Conservation (phyloP, 2,888 invertebrate species). For the Noctua janthe region DNA sequence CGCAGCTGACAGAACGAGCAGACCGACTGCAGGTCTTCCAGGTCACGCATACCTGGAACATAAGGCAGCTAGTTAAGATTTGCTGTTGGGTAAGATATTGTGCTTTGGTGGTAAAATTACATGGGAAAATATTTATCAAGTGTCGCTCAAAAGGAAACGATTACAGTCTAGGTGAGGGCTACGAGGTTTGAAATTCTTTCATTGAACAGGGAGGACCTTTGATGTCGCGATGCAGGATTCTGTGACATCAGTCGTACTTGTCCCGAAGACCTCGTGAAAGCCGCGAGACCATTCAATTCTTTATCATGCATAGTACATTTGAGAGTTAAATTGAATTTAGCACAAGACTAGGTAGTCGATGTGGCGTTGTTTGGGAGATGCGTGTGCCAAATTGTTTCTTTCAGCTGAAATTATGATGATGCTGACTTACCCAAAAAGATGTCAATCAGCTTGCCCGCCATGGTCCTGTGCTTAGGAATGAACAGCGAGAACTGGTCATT, state of each 20-base stretch:
- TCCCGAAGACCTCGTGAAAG: not conserved
- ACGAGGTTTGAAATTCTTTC: not conserved
- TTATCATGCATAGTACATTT: not conserved
- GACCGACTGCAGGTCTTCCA: conserved; percentile 93
- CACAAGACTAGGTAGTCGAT: not conserved
- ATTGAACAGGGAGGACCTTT: not conserved
- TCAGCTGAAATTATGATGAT: not conserved
- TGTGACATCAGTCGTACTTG: not conserved
- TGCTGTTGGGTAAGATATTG: not conserved
- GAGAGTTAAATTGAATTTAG: not conserved
- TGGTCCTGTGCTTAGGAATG: conserved; percentile 92
- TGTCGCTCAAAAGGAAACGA: not conserved
- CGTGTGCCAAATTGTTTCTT: not conserved
- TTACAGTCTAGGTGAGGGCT: not conserved
- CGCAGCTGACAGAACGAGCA: conserved; percentile 93
- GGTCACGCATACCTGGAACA: conserved; percentile 91
- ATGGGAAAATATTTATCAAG: not conserved
- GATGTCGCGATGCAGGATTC: not conserved
- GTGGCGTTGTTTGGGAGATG: not conserved
- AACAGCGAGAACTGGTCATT: conserved; percentile 93
- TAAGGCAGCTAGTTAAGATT: not conserved
- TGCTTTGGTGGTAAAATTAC: not conserved
- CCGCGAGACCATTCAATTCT: not conserved
- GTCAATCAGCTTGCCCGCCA: conserved; percentile 92
- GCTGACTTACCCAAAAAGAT: conserved; percentile 89